Evolutionary conservation across 2,888 invertebrate species (phyloP).

Genomic region (Crepidodera aurea): DNA sequence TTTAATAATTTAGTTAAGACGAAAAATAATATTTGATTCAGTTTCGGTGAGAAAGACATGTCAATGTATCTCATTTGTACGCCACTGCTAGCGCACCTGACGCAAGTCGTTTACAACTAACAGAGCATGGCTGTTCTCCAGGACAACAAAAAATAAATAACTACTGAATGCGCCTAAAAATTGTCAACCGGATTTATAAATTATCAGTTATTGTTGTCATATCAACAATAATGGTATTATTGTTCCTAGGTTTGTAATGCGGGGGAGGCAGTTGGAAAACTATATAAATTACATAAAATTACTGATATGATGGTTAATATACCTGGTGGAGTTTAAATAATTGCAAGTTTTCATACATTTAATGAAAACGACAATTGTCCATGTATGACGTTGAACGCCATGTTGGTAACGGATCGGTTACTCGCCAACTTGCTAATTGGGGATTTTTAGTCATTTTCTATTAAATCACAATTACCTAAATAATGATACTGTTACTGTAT

Average conservation of each 20-base stretch:
- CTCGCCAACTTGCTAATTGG: slow-evolving; percentile 1
- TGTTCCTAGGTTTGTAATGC: slow-evolving; percentile 15
- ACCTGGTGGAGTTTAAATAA: background rate
- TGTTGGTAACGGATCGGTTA: slow-evolving; percentile 3
- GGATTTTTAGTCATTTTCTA: background rate
- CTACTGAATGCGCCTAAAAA: slow-evolving; percentile 50
- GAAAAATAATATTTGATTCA: too few species aligned
- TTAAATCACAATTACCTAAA: too few species aligned
- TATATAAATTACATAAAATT: slow-evolving; percentile 7
- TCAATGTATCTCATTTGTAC: slow-evolving; percentile 1
- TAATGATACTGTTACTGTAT: too few species aligned
- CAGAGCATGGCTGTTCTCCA: slow-evolving; percentile 45
- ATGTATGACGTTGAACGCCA: background rate
- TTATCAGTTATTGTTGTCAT: slow-evolving; percentile 36
- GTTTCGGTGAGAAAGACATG: too few species aligned
- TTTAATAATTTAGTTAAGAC: too few species aligned
- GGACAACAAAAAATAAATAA: slow-evolving; percentile 47
- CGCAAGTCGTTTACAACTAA: slow-evolving; percentile 48
- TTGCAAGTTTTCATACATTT: too few species aligned
- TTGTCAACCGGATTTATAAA: slow-evolving; percentile 47
- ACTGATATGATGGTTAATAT: background rate
- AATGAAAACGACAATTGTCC: background rate
- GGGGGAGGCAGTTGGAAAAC: background rate
- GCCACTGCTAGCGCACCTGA: slow-evolving; percentile 44
- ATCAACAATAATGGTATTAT: slow-evolving; percentile 30